Base-by-base conservation (phyloP, 2,113 vertebrate genomes). In the Entomyzon cyanotis region DNA sequence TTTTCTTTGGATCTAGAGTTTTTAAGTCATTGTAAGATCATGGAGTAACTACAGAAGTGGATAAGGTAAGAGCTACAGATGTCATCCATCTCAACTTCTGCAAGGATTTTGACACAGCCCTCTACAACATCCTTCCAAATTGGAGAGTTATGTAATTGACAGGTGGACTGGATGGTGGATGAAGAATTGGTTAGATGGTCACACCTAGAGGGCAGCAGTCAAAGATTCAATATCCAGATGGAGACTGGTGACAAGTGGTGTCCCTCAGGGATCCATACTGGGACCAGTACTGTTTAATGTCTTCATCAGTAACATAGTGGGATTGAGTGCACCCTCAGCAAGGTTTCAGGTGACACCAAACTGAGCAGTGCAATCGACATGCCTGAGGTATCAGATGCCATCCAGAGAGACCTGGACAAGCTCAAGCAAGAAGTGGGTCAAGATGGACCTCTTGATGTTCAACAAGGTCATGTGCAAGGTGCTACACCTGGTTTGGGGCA, bases 61-160 rank as follows among this genome's bases (percentile, higher is more conserved):
- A 19, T 13, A 75, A 64, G 9, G 18, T 30, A 64, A 85, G 39
- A 81, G 20, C 37, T 64, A 80, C 1, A 24, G n/a, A 33, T 70
- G 18, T 44, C 3, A 12, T 16, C 25, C 25, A 42, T 59, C 22
- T 37, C 46, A 30, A 53, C 27, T 49, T 59, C 25, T 58, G 11
- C 35, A 59, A 64, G 13, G 30, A 42, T 74, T 85, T 76, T 58
- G 22, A 81, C 4, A 5, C 0, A 0, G 62, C 19, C 11, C 30
- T 30, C 25, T 39, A 30, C 19, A 85, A 68, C 13, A 46, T 16
- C 9, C 18, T 75, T 62, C 47, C 39, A 75, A 75, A 89, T 0
- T 21, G 18, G 15, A 62, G 23, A 39, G 28, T 55, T 44, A 56
- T 8, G 15, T 25, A 25, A 35, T 24, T 58, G 33, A 46, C 63